phyloP scores from a whole-genome alignment of 2,888 invertebrate species.

The Standfussiana lucernea region DNA sequence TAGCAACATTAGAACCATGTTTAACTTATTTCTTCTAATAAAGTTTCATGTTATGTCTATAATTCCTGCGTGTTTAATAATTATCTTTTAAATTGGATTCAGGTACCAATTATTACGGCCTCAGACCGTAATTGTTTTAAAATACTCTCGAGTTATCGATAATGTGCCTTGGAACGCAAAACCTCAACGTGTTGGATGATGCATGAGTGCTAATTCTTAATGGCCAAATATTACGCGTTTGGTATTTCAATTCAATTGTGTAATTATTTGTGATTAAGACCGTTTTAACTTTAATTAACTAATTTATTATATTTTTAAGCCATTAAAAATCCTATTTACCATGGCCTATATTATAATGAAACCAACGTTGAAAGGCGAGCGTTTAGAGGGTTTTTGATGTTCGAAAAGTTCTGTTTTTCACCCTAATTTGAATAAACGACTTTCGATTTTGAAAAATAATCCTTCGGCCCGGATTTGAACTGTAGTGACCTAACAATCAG shows the following conservation, averaged over 20 bases:
- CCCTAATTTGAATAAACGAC: not conserved
- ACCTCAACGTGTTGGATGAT: constrained; percentile 55
- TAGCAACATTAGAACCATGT: not conserved
- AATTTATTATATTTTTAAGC: not conserved
- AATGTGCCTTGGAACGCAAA: constrained; percentile 57
- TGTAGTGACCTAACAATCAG: not conserved
- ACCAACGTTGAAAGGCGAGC: too few species aligned
- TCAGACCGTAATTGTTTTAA: constrained; percentile 33
- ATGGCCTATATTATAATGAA: not conserved
- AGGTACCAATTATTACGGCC: constrained; percentile 33
- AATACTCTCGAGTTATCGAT: constrained; percentile 12
- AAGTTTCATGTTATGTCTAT: not conserved
- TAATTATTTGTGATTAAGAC: not conserved
- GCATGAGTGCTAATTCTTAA: constrained; percentile 2
- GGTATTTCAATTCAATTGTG: not conserved
- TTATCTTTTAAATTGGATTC: constrained; percentile 17
- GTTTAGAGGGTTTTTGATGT: not conserved
- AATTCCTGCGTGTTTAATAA: constrained; percentile 37
- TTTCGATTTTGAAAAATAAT: not conserved
- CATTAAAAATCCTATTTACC: not conserved
- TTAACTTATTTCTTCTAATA: not conserved
- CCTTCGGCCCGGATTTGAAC: constrained; percentile 16
- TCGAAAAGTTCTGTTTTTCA: not conserved
- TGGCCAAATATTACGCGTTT: constrained; percentile 19
- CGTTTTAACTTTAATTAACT: not conserved